Evolutionary conservation across 1,140 invertebrate species (phyloP), one percentile per base, ranked within the genome.

Genomic region (Bombyx mori): DNA sequence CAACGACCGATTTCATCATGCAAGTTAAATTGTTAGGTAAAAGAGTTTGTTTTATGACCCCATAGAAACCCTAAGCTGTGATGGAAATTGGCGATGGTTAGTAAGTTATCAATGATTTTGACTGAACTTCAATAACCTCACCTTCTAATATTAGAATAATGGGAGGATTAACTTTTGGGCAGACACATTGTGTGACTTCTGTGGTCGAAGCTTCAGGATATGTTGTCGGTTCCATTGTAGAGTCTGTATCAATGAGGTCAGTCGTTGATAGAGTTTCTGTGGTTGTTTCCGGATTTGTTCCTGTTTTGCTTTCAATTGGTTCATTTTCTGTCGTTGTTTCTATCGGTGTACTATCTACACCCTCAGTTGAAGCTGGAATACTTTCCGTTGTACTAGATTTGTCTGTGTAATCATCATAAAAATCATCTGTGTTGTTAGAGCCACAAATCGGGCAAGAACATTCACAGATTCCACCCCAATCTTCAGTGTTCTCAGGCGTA

Each of bases 131-230:
- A 66, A 35, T 35, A 35, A 82, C 85, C 90, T 92, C 92, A 94
- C 93, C 93, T 94, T 94, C 92, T 59, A 93, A 85, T 71, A 94
- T 92, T 63, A 94, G 90, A 84, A 94, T 93, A 61, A 92, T 92
- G 80, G 91, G 91, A 75, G 90, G 91, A 71, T 89, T 90, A 71
- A 92, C 76, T 76, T 90, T 89, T 65, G 90, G 91, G 58, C 88
- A 90, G 60, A 88, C 71, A 63, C 86, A 89, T 74, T 90, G 90
- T 65, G 75, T 70, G 43, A 71, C 65, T 57, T 79, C 71, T 52
- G 81, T 86, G 56, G 71, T 79, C 52, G 82, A 72, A 65, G 66
- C 56, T 22, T 75, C 70, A 53, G 62, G 50, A 63, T 79, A 75
- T 48, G 72, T 75, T 48, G 68, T 68, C 42, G 69, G 53, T 60